These are phyloP conservation scores for Tragelaphus strepsiceros DNA, from an alignment of 2,113 vertebrate species.

Conservation along the genomic window DNA sequence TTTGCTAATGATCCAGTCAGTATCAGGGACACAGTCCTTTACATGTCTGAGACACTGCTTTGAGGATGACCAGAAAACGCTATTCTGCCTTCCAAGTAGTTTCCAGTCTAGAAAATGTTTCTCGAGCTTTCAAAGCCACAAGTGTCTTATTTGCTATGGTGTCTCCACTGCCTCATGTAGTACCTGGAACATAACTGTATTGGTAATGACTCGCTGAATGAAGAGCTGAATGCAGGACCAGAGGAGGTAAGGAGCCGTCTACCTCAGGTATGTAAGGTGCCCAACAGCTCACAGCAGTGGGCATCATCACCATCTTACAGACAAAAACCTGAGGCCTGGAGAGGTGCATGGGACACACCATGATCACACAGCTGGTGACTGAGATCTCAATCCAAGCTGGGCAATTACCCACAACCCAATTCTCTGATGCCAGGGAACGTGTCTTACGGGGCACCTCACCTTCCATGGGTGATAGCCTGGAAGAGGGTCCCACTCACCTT, in stretches of 20 bases:
- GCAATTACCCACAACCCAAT: background rate
- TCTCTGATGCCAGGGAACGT: background rate
- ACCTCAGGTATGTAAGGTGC: too few species aligned
- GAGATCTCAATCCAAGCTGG: background rate
- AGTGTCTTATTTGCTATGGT: background rate
- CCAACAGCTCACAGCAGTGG: background rate
- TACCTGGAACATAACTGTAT: background rate
- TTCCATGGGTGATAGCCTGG: background rate
- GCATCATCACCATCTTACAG: background rate
- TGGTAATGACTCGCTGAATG: too few species aligned
- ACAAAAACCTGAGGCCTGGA: background rate
- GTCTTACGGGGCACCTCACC: background rate
- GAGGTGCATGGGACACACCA: background rate
- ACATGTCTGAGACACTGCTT: background rate
- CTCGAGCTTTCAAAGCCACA: background rate
- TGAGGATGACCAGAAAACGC: background rate
- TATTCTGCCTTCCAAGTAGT: background rate
- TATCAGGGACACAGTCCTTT: background rate
- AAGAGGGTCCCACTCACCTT: conserved; percentile 40
- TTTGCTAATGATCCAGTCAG: background rate
- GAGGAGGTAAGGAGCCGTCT: background rate
- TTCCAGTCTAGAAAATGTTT: background rate
- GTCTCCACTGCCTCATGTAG: background rate
- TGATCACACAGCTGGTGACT: background rate
- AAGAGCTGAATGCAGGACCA: background rate